phyloP scores from a whole-genome alignment of 2,797 vertebrate species.

The Acanthopagrus latus region DNA sequence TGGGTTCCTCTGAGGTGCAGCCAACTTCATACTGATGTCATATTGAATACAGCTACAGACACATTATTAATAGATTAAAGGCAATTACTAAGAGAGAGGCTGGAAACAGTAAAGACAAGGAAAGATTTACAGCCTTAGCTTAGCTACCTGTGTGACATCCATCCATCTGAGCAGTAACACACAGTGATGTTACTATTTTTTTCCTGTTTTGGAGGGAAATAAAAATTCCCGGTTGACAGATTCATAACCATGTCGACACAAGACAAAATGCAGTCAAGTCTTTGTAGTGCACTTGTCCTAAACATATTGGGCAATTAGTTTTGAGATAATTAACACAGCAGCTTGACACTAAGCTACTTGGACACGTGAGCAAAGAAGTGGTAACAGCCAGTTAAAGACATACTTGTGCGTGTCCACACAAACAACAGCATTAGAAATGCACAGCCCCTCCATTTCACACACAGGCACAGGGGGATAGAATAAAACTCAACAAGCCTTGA shows the following conservation, averaged over 20 bases:
- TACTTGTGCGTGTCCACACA: neutral
- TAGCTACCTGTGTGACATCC: neutral
- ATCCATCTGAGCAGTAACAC: neutral
- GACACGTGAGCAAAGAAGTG: constrained; percentile 46
- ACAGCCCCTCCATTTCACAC: neutral
- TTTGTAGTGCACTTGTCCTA: constrained; percentile 21
- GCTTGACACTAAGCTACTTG: constrained; percentile 35
- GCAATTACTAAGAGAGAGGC: neutral
- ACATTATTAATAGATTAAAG: neutral
- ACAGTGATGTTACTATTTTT: neutral
- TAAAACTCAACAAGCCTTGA: constrained; percentile 25
- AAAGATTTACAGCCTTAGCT: neutral
- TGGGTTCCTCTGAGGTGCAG: constrained; percentile 15
- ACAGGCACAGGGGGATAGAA: constrained; percentile 3
- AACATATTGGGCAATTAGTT: constrained; percentile 46
- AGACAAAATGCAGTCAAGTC: constrained; percentile 22
- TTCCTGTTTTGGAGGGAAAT: neutral
- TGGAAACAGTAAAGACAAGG: neutral
- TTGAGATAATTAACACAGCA: constrained; percentile 42
- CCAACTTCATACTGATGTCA: neutral
- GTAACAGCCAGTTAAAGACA: constrained; percentile 30
- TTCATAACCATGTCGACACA: constrained; percentile 8
- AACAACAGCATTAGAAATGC: constrained; percentile 14
- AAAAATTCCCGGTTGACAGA: constrained; percentile 13
- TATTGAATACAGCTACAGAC: neutral